Evolutionary conservation across 2,113 vertebrate genomes (phyloP), one percentile per base, ranked within the genome.

Genomic region (Toxotes jaculatrix): DNA sequence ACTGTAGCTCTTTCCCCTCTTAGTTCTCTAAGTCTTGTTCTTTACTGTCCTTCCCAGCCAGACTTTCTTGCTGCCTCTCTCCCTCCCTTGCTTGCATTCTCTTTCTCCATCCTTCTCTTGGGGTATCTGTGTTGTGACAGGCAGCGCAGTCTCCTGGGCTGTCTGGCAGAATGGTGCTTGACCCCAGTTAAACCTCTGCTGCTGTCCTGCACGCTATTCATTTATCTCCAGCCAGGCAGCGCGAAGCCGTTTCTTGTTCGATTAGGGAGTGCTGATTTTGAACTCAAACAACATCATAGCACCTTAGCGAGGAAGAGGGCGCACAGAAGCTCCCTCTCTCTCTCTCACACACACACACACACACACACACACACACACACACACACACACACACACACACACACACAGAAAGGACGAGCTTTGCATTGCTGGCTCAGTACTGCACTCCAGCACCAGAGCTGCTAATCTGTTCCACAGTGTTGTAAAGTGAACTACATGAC

Each of bases 191-290:
- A 88, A 83, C 90, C 88, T 88, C 87, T 82, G 77, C 79, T 78
- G 60, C 83, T 66, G 83, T 82, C 88, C 82, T 45, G 40, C 79
- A 53, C 64, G 45, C 74, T 82, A 60, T 77, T 89, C 89, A 93
- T 94, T 93, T 93, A 89, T 94, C 92, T 94, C 83, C 70, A 88
- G 76, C 83, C 70, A 65, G 79, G 72, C 79, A 47, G 43, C 12
- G 56, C 19, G 0, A 59, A 79, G 77, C 60, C 0, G 12, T 51
- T 83, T 80, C 71, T 79, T 79, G 73, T 90, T 85, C 74, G 42
- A 87, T 91, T 70, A 83, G 16, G 57, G 68, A 11, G 16, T 10
- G 3, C 53, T 53, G 61, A 90, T 89, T 89, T 67, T 63, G 32
- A 81, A 89, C 90, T 91, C 80, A 88, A 86, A 87, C 76, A 45